Evolutionary conservation across 2,113 vertebrate genomes (phyloP), one percentile per base, ranked within the genome.

Genomic region (Sinocyclocheilus maitianheensis): DNA sequence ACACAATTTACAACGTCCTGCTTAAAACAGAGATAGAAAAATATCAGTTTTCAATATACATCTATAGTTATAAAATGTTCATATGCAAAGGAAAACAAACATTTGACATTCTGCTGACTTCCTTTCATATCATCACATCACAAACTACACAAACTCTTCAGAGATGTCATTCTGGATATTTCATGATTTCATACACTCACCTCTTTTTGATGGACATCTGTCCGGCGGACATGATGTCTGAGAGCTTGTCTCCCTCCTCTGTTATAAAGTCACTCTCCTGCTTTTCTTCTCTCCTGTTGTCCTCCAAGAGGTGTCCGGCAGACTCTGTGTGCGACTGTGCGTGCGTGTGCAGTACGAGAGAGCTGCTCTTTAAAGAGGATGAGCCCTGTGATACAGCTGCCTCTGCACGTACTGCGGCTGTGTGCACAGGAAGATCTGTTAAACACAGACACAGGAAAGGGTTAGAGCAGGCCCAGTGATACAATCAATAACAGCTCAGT

Each of bases 141-240:
- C 3, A 30, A 11, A 63, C 11, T 24, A 16, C 7, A 24, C 34
- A 46, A 26, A 65, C 37, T 30, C 22, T 63, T 16, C 14, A 78
- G 9, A 81, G 10, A 53, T 6, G 20, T 9, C 6, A 24, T 51
- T 30, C 20, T 3, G 11, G 1, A 22, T 51, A 9, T 48, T 40
- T 12, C 30, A 26, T 26, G 30, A 13, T 63, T 40, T 12, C 46
- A 26, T 26, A 34, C 18, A 16, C 91, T 88, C 90, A 97, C 98
- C 98, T 97, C 89, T 99, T 97, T 94, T 94, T 97, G 93, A 99
- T 98, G 11, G 98, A 99, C 96, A 98, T 97, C 0, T 96, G 96
- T 91, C 95, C 95, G 91, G 93, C 90, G 9, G 92, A 90, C 89
- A 95, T 96, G 78, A 77, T 72, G 65, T 97, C 95, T 0, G 93